Conservation (phyloP, 2,113 vertebrate species). For the Capreolus pygargus region DNA sequence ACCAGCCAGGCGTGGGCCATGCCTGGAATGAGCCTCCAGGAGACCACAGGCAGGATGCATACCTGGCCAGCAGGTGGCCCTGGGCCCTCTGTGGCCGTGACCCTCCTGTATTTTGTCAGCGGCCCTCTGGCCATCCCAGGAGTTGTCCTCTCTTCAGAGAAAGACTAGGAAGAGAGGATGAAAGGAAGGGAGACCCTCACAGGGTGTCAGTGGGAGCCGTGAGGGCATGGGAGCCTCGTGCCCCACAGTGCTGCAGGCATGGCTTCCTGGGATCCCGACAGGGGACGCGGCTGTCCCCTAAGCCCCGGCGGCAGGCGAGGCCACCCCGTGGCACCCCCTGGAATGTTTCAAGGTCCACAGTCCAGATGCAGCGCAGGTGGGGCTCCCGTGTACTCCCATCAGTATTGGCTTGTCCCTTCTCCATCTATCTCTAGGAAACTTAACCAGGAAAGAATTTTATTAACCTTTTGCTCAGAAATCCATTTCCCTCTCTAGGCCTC, state of each 20-base stretch:
- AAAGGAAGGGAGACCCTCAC: slow-evolving; percentile 73
- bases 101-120: not conserved
- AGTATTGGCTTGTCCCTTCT: not conserved
- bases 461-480: not conserved
- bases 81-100: fast-evolving
- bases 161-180: not conserved
- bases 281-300: not conserved
- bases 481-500: not conserved
- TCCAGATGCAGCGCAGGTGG: too few relatives aligned
- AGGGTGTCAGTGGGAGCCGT: slow-evolving; percentile 53
- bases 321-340: too few relatives aligned
- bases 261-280: not conserved
- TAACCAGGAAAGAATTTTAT: not conserved
- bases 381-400: not conserved
- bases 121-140: not conserved
- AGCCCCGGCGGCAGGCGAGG: not conserved
- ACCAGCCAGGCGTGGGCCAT: fast-evolving
- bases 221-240: fast-evolving
- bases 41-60: not conserved
- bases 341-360: not conserved
- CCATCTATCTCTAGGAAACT: not conserved
- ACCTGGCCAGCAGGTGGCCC: not conserved
- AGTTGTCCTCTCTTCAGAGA: not conserved
- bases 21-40: not conserved
- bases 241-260: not conserved